Evolutionary conservation across 2,888 invertebrate species (phyloP).

Genomic region (Ptycholaimellus sp.): DNA sequence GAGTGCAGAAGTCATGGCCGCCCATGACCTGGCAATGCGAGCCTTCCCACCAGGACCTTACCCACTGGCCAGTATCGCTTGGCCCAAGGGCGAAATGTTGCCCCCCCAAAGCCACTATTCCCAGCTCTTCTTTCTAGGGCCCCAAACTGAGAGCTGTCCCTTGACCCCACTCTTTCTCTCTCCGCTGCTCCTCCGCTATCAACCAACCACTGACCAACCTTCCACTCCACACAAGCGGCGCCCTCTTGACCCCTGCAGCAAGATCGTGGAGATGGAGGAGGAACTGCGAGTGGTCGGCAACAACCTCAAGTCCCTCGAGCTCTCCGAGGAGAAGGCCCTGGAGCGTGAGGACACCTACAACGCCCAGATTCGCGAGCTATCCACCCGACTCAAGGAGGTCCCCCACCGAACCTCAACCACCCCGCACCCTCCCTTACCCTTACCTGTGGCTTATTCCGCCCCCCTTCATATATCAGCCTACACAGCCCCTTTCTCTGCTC

Average conservation of each 20-base stretch:
- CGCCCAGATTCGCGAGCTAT: constrained; percentile 62
- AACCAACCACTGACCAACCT: no score
- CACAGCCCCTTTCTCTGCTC: not conserved
- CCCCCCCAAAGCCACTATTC: no score
- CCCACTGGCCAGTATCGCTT: no score
- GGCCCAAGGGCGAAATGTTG: no score
- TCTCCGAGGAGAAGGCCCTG: constrained; percentile 90
- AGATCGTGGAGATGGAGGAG: constrained; percentile 52
- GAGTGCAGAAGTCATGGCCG: no score
- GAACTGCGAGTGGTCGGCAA: constrained; percentile 95
- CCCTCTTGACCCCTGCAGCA: constrained; percentile 37
- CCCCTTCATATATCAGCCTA: not conserved
- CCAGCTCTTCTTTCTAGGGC: no score
- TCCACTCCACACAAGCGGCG: no score
- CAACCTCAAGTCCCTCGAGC: constrained; percentile 97
- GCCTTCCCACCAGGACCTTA: no score
- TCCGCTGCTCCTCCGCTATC: no score
- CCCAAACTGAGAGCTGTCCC: no score
- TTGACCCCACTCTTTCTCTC: no score
- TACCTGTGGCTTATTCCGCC: not conserved
- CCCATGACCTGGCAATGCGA: no score
- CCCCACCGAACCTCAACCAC: not conserved
- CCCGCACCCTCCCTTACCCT: not conserved
- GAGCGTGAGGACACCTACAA: constrained; percentile 75
- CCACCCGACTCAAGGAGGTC: constrained; percentile 73